Percentiles rank a stretch among this genome's conserved stretches.
These are phyloP conservation scores for Chrysopilus asiliformis DNA, from an alignment of 2,888 invertebrate genomes.

Conservation along the genomic window DNA sequence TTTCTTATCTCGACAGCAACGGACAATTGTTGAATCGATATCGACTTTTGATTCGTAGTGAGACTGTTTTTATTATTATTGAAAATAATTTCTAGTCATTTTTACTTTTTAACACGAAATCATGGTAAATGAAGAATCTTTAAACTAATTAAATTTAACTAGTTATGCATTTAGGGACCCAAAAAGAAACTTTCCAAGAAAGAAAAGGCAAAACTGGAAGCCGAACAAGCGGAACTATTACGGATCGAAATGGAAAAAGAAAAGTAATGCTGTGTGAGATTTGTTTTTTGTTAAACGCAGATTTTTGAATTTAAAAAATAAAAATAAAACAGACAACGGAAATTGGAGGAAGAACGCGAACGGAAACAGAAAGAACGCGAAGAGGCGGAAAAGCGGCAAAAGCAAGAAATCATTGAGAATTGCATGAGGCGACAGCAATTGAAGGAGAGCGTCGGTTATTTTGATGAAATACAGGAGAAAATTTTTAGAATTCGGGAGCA, in stretches of 20 bases:
- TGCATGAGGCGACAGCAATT: constrained; percentile 29
- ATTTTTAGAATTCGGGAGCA: no score
- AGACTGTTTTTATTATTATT: no score
- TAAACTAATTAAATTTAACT: no score
- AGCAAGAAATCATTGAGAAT: constrained; percentile 33
- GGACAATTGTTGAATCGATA: no score
- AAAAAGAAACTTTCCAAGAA: constrained; percentile 38
- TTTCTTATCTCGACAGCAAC: no score
- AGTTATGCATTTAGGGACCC: no score
- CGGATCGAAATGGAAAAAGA: constrained; percentile 37
- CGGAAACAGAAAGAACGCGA: constrained; percentile 32
- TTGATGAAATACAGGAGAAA: constrained; percentile 23
- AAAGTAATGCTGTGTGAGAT: constrained; percentile 20
- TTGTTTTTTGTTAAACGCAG: neutral
- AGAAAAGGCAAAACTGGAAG: constrained; percentile 34
- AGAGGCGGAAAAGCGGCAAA: constrained; percentile 31
- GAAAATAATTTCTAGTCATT: no score
- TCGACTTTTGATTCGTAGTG: no score
- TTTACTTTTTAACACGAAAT: no score
- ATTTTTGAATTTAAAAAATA: neutral
- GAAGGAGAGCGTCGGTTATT: constrained; percentile 30
- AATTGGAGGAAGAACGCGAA: constrained; percentile 33
- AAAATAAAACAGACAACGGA: constrained; percentile 22
- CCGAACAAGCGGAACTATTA: constrained; percentile 34
- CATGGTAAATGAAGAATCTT: no score